phyloP scores from a whole-genome alignment of 2,888 invertebrate genomes.

The Nebria brevicollis region DNA sequence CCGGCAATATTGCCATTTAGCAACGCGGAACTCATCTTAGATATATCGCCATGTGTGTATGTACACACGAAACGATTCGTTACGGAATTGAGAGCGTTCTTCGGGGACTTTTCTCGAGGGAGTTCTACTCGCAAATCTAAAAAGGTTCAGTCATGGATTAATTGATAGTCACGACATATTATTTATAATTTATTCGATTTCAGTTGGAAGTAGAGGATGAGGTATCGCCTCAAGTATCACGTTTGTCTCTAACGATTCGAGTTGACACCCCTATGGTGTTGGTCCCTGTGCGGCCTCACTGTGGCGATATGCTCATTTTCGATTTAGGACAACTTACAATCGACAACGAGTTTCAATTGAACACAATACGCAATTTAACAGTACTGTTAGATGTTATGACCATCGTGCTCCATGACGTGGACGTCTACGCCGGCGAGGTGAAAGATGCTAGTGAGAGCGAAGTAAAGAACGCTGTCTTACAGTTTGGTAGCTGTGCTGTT shows the following conservation, averaged over 20 bases:
- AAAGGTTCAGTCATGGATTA: neutral
- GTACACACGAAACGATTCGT: conserved; percentile 95
- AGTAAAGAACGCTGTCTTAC: conserved; percentile 51
- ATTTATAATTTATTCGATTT: neutral
- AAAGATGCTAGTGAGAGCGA: conserved; percentile 43
- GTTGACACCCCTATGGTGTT: conserved; percentile 85
- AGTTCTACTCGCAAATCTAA: conserved; percentile 65
- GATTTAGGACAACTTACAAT: conserved; percentile 83
- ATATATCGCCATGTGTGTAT: conserved; percentile 92
- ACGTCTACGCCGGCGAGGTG: conserved; percentile 73
- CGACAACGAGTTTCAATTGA: conserved; percentile 75
- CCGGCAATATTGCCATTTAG: conserved; percentile 60
- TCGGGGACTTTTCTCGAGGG: conserved; percentile 83
- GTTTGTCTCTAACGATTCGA: conserved; percentile 70
- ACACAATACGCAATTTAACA: neutral
- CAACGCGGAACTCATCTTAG: conserved; percentile 78
- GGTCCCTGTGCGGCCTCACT: conserved; percentile 84
- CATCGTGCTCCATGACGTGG: conserved; percentile 80
- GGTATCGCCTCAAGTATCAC: neutral
- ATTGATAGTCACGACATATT: neutral
- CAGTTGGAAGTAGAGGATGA: neutral
- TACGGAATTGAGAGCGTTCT: conserved; percentile 87
- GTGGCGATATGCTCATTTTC: conserved; percentile 80
- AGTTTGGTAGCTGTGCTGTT: conserved; percentile 63
- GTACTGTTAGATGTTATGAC: conserved; percentile 78